Base-by-base conservation (phyloP, 1,140 invertebrate species). In the Drosophila sucinea region DNA sequence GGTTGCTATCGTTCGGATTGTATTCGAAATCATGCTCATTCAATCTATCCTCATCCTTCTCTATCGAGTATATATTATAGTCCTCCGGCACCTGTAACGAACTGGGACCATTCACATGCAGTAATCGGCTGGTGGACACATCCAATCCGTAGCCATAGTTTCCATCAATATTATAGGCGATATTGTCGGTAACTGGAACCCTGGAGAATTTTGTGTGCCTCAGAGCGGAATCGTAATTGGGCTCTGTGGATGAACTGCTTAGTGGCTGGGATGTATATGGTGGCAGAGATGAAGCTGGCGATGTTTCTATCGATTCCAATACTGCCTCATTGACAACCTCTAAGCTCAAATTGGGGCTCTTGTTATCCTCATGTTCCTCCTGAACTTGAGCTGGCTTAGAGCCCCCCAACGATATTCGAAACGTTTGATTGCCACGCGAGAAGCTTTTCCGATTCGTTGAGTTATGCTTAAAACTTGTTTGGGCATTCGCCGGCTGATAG, bases 391-490 rank as follows among this genome's bases (percentile, higher is more conserved):
- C 79, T 7, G 78, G 81, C 66, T 92, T 92, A 1, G 81, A 61
- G 32, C 78, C 79, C 0, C 81, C 79, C 38, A 92, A 44, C 0
- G 91, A 92, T 17, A 92, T 61, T 0, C 87, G 69, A 30, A 91
- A 71, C 62, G 91, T 92, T 64, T 87, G 90, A 63, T 81, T 91
- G 30, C 87, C 94, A 64, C 93, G 94, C 11, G 93, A 95, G 75
- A 96, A 96, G 86, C 95, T 96, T 90, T 95, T 96, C n/a, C 95
- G 92, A 38, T 94, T 91, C 8, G 94, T 94, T 87, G 94, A 94
- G 51, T 95, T 94, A 81, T 94, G 93, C 72, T 92, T 93, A 70
- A 95, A 95, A 57, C 71, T 79, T 23, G 82, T 60, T 40, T 82
- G 62, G 6, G 86, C 60, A 66, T 90, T 90, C 7, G 87, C 61